Base-by-base conservation (phyloP, 2,888 invertebrate species). In the Platynereis dumerilii region DNA sequence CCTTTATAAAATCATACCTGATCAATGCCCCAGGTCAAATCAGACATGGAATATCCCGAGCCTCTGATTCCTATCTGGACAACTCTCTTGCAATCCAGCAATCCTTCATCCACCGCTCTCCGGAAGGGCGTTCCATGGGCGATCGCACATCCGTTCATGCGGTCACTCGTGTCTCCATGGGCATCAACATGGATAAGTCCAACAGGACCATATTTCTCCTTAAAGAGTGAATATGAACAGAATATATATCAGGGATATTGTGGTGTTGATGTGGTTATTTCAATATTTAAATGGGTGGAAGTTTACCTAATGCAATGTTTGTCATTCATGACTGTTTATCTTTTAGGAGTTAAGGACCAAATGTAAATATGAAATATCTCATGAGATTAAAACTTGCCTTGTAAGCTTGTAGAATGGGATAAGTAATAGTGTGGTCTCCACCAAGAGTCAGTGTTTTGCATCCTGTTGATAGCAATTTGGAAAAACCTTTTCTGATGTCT, bases 361-460 rank as follows among this genome's bases (percentile, higher is more conserved):
- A 34, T 12, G 34, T 34, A 12, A 34, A 34, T 34, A 34, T 34
- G 34, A 12, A 5, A 7, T 34, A 34, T 34, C 34, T 34, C 34
- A 7, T 7, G 7, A 34, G 34, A 34, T 34, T 34, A 5, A 34
- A 34, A 34, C 53, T 22, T 53, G 83, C 83, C 78, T 79, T 81
- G 10, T 81, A 74, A 2, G 83, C 83, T 66, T 81, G 78, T 12
- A 84, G 74, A 17, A 84, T 80, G 0, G 83, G 83, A 64, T 82
- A 83, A 1, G 82, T 78, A 60, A 84, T 75, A n/a, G 82, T 82
- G 67, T 84, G 84, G 65, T 84, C 84, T 1, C 84, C 84, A 1
- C 84, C 84, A 67, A 84, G 69, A 0, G 82, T 75, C 39, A 84
- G 68, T 2, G 83, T 79, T 34, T 73, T 76, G 65, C 83, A 83